Conservation (phyloP, 1,140 invertebrate species). For the Mactra quadrangularis region DNA sequence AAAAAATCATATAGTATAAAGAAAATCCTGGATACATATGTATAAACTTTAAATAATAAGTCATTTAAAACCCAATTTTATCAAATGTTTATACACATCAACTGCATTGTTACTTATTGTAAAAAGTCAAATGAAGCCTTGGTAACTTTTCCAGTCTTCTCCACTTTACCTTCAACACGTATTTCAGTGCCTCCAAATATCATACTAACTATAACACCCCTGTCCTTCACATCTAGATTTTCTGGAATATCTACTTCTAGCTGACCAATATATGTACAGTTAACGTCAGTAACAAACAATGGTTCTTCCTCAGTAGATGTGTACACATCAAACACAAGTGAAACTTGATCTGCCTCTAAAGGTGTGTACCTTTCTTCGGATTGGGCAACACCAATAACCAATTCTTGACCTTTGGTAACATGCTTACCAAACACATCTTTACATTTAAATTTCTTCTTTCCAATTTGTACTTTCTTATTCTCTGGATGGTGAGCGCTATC, state of each 20-base stretch:
- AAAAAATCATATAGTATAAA: no score
- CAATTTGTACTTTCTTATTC: not conserved
- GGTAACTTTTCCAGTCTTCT: conserved; percentile 22
- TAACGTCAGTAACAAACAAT: conserved; percentile 21
- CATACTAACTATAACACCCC: conserved; percentile 22
- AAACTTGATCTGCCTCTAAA: conserved; percentile 10
- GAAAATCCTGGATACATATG: no score
- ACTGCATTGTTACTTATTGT: no score
- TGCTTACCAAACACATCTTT: conserved; percentile 11
- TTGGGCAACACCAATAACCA: not conserved
- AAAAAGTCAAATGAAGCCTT: conserved; percentile 45
- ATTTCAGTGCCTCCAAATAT: conserved; percentile 44
- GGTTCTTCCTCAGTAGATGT: conserved; percentile 43
- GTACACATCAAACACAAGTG: conserved; percentile 12
- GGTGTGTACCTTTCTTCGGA: conserved; percentile 14
- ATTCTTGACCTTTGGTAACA: conserved; percentile 13
- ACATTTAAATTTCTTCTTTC: not conserved
- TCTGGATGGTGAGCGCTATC: conserved; percentile 1
- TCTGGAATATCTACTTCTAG: conserved; percentile 22
- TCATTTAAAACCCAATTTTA: no score
- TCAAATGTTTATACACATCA: no score
- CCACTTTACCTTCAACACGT: not conserved
- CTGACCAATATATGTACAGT: conserved; percentile 9
- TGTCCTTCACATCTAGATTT: conserved; percentile 9
- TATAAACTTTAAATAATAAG: no score